Evolutionary conservation across 23 tunicate species (phyloP).

Genomic region (Styela plicata): DNA sequence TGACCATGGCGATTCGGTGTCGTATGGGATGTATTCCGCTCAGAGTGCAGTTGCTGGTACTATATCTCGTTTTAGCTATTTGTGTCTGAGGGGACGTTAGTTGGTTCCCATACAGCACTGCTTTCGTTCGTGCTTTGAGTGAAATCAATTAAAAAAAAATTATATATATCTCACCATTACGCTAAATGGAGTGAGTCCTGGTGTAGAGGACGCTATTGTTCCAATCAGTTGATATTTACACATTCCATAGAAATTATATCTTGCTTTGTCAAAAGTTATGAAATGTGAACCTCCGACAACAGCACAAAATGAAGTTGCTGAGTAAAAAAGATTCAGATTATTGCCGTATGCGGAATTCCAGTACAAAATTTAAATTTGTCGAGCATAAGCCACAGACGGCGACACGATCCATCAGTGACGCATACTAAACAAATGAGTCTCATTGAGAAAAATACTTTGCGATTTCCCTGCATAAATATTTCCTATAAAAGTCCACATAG

Average conservation of each 20-base stretch:
- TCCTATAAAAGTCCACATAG: too few species aligned
- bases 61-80: background rate
- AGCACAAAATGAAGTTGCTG: constrained; percentile 37
- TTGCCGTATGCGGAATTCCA: too few species aligned
- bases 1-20: too few species aligned
- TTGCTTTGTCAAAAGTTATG: constrained; percentile 47
- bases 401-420: too few species aligned
- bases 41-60: background rate
- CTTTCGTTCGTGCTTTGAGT: background rate
- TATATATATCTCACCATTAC: background rate
- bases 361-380: too few species aligned
- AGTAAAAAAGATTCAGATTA: too few species aligned
- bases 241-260: constrained; percentile 43
- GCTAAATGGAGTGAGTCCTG: constrained; percentile 8
- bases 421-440: too few species aligned
- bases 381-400: too few species aligned
- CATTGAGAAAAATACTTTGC: too few species aligned
- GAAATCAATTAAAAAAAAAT: background rate
- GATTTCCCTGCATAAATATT: too few species aligned
- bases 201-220: constrained; percentile 14
- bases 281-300: constrained; percentile 34
- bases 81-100: background rate
- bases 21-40: too few species aligned
- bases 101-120: background rate
- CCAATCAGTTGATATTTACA: constrained; percentile 48